These are phyloP conservation scores for Hycleus phaleratus DNA, from an alignment of 1,140 invertebrate genomes.

Conservation along the genomic window DNA sequence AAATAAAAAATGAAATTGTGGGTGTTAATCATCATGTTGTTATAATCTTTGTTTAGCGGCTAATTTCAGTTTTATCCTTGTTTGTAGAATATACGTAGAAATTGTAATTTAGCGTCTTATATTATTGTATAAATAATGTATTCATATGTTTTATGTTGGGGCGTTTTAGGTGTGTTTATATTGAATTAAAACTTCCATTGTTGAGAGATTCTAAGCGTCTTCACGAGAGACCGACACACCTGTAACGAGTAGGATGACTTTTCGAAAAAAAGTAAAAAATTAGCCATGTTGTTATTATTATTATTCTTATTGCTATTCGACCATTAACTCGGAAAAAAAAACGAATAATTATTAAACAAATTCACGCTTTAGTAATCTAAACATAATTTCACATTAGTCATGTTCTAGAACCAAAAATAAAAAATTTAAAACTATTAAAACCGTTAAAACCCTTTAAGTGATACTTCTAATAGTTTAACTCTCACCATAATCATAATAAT, in stretches of 20 bases:
- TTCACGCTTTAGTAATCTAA: too few relatives aligned
- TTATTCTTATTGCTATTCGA: too few relatives aligned
- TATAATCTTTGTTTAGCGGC: conserved; percentile 7
- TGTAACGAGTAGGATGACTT: background rate
- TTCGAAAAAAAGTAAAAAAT: too few relatives aligned
- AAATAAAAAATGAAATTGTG: background rate
- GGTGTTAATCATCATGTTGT: conserved; percentile 5
- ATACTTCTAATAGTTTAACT: too few relatives aligned
- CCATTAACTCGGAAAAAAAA: too few relatives aligned
- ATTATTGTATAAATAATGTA: conserved; percentile 9
- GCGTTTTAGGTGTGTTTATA: conserved; percentile 12
- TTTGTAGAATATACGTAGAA: conserved; percentile 9
- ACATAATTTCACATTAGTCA: too few relatives aligned
- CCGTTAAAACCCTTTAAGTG: too few relatives aligned
- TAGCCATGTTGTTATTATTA: too few relatives aligned
- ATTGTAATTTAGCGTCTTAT: conserved; percentile 8
- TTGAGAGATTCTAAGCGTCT: conserved; percentile 8
- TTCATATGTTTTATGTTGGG: conserved; percentile 5
- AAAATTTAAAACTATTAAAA: too few relatives aligned
- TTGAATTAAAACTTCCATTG: conserved; percentile 11
- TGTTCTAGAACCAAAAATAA: too few relatives aligned
- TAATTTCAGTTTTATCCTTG: conserved; percentile 10
- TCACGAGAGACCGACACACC: conserved; percentile 1
- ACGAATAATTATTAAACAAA: too few relatives aligned
- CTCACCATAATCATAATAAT: too few relatives aligned